These are phyloP conservation scores for Drosophila nr. medialis DNA, from an alignment of 2,888 invertebrate species.

Conservation along the genomic window DNA sequence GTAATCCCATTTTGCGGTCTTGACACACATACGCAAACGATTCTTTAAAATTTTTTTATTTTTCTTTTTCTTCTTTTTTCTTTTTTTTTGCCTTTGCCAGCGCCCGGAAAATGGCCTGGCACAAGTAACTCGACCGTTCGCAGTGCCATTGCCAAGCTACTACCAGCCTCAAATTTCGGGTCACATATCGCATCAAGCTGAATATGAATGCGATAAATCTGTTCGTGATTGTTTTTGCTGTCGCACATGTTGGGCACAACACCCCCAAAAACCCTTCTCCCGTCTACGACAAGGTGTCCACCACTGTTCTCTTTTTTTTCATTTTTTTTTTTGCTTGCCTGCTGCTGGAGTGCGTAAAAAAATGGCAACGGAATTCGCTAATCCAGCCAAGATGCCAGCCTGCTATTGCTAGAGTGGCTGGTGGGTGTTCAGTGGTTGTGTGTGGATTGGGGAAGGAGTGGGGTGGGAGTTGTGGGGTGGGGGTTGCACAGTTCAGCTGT, in stretches of 20 bases:
- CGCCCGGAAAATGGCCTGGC: slow-evolving; percentile 24
- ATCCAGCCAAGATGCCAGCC: slow-evolving; percentile 57
- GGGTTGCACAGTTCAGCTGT: slow-evolving; percentile 57
- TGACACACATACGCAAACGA: slow-evolving; percentile 65
- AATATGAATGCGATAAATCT: slow-evolving; percentile 83
- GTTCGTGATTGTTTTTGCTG: slow-evolving; percentile 83
- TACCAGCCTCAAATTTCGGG: slow-evolving; percentile 32
- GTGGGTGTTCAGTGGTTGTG: not conserved
- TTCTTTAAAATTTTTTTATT: slow-evolving; percentile 43
- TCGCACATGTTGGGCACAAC: slow-evolving; percentile 55
- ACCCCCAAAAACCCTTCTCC: not conserved
- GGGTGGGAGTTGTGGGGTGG: not conserved
- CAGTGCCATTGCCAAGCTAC: slow-evolving; percentile 32
- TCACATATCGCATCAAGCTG: slow-evolving; percentile 78
- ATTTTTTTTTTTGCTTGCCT: slow-evolving; percentile 19
- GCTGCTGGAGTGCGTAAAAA: slow-evolving; percentile 62
- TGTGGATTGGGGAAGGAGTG: not conserved
- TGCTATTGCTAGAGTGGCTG: slow-evolving; percentile 10
- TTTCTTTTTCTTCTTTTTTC: not conserved
- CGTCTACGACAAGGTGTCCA: slow-evolving; percentile 65
- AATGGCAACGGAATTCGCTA: slow-evolving; percentile 75
- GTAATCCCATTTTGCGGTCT: slow-evolving; percentile 83
- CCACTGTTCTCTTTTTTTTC: slow-evolving; percentile 17
- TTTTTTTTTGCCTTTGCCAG: not conserved
- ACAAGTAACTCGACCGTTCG: slow-evolving; percentile 47